These are phyloP conservation scores for Tyrophagus putrescentiae DNA, from an alignment of 1,140 invertebrate genomes.

Conservation along the genomic window DNA sequence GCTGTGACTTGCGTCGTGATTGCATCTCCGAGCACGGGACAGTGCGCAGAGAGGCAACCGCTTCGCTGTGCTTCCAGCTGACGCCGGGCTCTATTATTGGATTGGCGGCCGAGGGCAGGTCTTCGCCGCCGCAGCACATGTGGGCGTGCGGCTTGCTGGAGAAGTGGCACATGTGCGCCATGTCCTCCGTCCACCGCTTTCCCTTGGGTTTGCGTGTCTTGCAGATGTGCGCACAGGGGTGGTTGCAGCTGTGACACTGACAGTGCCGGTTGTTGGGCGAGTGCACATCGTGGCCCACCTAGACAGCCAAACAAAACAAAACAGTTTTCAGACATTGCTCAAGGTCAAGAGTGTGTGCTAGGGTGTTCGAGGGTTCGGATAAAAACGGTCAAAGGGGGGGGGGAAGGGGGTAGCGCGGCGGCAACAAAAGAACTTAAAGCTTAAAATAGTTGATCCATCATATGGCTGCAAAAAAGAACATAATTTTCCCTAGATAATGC, in stretches of 20 bases:
- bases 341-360: too few species aligned
- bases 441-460: too few species aligned
- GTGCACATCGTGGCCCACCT: slow-evolving; percentile 25
- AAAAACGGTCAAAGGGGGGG: too few species aligned
- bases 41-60: neutral
- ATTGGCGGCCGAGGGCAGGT: slow-evolving; percentile 2
- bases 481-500: too few species aligned
- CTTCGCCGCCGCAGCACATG: slow-evolving; percentile 25
- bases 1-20: slow-evolving; percentile 6
- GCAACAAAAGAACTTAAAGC: too few species aligned
- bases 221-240: slow-evolving; percentile 24
- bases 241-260: slow-evolving; percentile 24
- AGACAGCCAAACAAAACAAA: too few species aligned
- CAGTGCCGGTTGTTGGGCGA: slow-evolving; percentile 22
- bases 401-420: too few species aligned
- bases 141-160: slow-evolving; percentile 23
- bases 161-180: slow-evolving; percentile 25
- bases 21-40: slow-evolving; percentile 8
- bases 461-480: too few species aligned
- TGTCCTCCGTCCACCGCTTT: slow-evolving; percentile 14
- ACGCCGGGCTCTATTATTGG: slow-evolving; percentile 13
- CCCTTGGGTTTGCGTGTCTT: slow-evolving; percentile 22
- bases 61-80: slow-evolving; percentile 11
- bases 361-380: too few species aligned
- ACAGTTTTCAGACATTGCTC: too few species aligned